A percentile compares a stretch with the other conserved stretches of the same genome.
Conservation (phyloP, 2,113 vertebrate genomes). For the Ceyx margarethae region DNA sequence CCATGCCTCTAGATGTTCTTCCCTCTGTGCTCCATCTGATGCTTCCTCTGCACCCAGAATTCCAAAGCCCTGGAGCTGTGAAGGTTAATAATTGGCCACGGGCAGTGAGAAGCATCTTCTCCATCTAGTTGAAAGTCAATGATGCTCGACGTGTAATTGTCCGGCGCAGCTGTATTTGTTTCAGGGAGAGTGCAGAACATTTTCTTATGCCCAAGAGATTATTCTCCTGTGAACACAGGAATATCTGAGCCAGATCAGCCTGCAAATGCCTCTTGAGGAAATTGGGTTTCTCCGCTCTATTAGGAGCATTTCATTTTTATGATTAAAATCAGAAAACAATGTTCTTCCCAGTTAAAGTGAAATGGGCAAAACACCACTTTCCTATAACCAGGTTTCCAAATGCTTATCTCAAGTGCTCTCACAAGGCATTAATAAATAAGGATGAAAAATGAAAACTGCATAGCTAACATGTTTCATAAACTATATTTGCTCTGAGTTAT, state of each 20-base stretch:
- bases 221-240: not conserved
- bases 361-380: not conserved
- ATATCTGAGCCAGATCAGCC: conserved; percentile 58
- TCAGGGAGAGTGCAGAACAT: not conserved
- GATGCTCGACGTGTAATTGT: not conserved
- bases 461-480: not conserved
- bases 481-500: not conserved
- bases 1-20: too few species aligned
- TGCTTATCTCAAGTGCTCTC: conserved; percentile 55
- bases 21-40: not conserved
- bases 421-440: conserved; percentile 38
- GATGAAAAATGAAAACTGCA: conserved; percentile 42
- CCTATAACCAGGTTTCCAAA: conserved; percentile 26
- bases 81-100: not conserved
- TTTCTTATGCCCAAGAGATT: conserved; percentile 5
- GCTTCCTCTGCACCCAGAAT: not conserved
- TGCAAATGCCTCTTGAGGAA: conserved; percentile 59
- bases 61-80: not conserved
- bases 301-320: conserved; percentile 65
- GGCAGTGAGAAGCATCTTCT: not conserved
- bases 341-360: conserved; percentile 46
- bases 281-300: conserved; percentile 68
- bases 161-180: conserved; percentile 27
- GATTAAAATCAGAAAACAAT: conserved; percentile 71
- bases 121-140: not conserved